These are phyloP conservation scores for Sinodicranocentrus sp. DNA, from an alignment of 2,888 invertebrate genomes.

Conservation along the genomic window DNA sequence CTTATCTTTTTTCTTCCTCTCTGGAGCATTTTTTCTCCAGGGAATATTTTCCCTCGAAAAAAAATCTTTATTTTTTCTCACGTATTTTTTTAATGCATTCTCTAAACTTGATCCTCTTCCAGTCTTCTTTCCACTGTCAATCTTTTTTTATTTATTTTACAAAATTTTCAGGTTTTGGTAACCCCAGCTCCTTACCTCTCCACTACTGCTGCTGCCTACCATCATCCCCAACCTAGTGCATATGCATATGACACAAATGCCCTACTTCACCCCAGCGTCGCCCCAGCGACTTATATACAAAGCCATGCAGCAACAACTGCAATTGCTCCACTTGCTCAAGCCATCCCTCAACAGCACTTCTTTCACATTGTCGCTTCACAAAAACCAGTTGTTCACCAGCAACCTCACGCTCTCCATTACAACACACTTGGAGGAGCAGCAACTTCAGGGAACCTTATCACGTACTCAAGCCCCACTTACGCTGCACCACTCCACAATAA, in stretches of 20 bases:
- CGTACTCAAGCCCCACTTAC: conserved; percentile 43
- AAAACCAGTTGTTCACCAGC: conserved; percentile 35
- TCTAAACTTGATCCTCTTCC: background rate
- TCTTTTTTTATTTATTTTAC: background rate
- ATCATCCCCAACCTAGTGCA: background rate
- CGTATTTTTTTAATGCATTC: conserved; percentile 29
- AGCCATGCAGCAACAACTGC: conserved; percentile 26
- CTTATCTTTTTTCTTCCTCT: background rate
- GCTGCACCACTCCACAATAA: conserved; percentile 41
- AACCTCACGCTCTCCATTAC: conserved; percentile 35
- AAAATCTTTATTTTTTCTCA: background rate
- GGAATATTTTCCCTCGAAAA: background rate
- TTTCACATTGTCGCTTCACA: conserved; percentile 31
- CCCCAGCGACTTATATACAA: conserved; percentile 51
- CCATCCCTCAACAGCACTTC: conserved; percentile 69
- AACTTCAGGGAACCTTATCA: conserved; percentile 48
- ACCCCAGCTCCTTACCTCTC: conserved; percentile 41
- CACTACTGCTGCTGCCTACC: background rate
- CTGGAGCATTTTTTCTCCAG: background rate
- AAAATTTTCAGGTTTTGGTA: conserved; percentile 45
- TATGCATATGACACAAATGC: conserved; percentile 50
- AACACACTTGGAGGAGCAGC: conserved; percentile 33
- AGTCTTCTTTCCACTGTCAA: conserved; percentile 52
- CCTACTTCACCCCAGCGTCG: conserved; percentile 63
- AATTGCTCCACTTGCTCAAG: conserved; percentile 58